phyloP scores from a whole-genome alignment of 1,140 invertebrate species.

The Cephus cinctus region DNA sequence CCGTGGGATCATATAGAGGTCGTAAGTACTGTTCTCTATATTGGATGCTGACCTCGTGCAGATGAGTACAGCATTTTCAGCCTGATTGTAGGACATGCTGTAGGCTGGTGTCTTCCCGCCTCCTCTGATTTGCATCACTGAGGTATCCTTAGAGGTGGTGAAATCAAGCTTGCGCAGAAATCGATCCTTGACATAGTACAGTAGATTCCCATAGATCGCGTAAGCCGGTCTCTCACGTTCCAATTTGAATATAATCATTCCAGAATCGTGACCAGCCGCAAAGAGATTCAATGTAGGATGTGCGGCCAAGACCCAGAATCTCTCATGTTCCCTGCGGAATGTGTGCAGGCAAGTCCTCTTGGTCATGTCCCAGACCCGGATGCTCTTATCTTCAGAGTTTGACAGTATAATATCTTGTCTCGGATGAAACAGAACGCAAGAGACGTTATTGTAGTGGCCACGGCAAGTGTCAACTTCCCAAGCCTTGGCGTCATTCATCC shows the following conservation, averaged over 20 bases:
- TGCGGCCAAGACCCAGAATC: conserved; percentile 93
- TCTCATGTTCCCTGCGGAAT: conserved; percentile 91
- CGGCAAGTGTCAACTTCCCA: conserved; percentile 99
- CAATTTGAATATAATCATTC: conserved; percentile 81
- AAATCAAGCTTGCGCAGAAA: conserved; percentile 91
- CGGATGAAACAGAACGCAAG: conserved; percentile 96
- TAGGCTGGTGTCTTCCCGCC: conserved; percentile 70
- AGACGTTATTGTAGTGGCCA: conserved; percentile 99
- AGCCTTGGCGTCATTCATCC: conserved; percentile 98
- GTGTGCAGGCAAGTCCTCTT: conserved; percentile 96
- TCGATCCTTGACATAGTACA: conserved; percentile 96
- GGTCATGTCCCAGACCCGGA: conserved; percentile 98
- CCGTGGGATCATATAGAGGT: conserved; percentile 88
- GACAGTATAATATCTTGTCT: conserved; percentile 95
- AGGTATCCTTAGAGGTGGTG: conserved; percentile 86
- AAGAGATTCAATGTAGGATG: conserved; percentile 87
- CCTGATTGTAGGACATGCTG: conserved; percentile 96
- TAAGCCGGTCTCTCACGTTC: conserved; percentile 96
- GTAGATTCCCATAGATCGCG: conserved; percentile 87
- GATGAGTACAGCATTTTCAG: conserved; percentile 86
- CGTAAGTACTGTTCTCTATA: conserved; percentile 91
- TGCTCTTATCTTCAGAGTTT: conserved; percentile 97
- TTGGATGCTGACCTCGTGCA: conserved; percentile 73
- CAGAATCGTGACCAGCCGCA: conserved; percentile 94
- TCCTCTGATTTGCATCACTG: conserved; percentile 91